phyloP scores from a whole-genome alignment of 2,888 invertebrate genomes.

The Sinopyrophorus schimmeli region DNA sequence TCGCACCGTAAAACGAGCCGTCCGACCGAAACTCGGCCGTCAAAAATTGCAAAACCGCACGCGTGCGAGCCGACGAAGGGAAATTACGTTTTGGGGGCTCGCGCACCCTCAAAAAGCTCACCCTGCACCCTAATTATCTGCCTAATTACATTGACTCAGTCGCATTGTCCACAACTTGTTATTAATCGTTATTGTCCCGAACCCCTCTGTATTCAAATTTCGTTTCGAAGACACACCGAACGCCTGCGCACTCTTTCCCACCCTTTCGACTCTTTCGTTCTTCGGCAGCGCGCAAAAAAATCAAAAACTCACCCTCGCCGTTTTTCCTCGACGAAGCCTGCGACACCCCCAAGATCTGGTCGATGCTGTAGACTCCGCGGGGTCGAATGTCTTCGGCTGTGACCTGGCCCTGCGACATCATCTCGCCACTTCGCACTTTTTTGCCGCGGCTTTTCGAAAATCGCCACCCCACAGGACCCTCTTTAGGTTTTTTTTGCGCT shows the following conservation, averaged over 20 bases:
- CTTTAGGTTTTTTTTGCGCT: too few relatives aligned
- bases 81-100: slow-evolving; percentile 32
- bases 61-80: slow-evolving; percentile 29
- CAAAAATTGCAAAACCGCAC: slow-evolving; percentile 21
- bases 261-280: too few relatives aligned
- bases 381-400: slow-evolving; percentile 48
- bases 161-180: slow-evolving; percentile 39
- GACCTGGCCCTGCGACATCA: slow-evolving; percentile 41
- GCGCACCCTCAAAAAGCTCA: slow-evolving; percentile 27
- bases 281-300: slow-evolving; percentile 8
- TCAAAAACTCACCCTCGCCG: slow-evolving; percentile 45
- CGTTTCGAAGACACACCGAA: too few relatives aligned
- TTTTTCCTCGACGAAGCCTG: slow-evolving; percentile 39
- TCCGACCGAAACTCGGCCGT: not conserved
- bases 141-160: slow-evolving; percentile 43
- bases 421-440: slow-evolving; percentile 15
- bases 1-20: not conserved
- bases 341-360: slow-evolving; percentile 54
- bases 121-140: slow-evolving; percentile 38
- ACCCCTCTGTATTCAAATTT: slow-evolving; percentile 26
- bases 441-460: not conserved
- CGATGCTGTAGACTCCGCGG: slow-evolving; percentile 54
- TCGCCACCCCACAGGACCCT: too few relatives aligned
- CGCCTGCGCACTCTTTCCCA: too few relatives aligned
- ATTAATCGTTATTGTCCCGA: slow-evolving; percentile 38